Base-by-base conservation (phyloP, 2,888 invertebrate species). In the Eupithecia tripunctaria region DNA sequence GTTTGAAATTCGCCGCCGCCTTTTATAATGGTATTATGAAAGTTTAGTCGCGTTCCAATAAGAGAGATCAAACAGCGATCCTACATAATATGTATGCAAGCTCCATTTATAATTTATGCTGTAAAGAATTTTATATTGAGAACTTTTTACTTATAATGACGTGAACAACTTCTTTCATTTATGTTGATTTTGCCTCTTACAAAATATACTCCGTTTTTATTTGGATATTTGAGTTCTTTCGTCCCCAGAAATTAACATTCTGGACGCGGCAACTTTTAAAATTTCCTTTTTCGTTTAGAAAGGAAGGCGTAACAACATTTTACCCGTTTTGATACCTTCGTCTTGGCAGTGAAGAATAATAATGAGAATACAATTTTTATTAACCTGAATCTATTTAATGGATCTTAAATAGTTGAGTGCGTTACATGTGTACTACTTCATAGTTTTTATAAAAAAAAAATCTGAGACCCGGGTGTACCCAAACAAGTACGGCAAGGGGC, bases 231-330 rank as follows among this genome's bases (percentile, higher is more conserved):
- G 62, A 63, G 18, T 83, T 86, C 83, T 85, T 85, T 84, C 80
- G 82, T 79, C 79, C 80, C 77, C 72, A 64, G 74, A 82, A 85
- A 87, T 88, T 88, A 88, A 85, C 76, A 88, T 88, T 88, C 88
- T 81, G 78, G 78, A 79, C 84, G 83, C 80, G 81, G 78, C 75
- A 79, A 79, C 82, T 84, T 87, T 82, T 79, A 85, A 87, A 85
- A 84, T 81, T 82, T 79, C 79, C 85, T 84, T 83, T 82, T 84
- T 84, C 79, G 81, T 78, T 82, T 79, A 80, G 82, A 82, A 86
- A 85, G 85, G 84, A 88, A 88, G 87, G 84, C 86, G 84, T 87
- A 84, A 85, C 84, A 80, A 70, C 64, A 70, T 70, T 85, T 86
- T 84, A 83, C 83, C 77, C 82, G 80, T 84, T 86, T 86, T 85